Base-by-base conservation (phyloP, 2,888 invertebrate genomes). In the Trichogramma dendrolimi region DNA sequence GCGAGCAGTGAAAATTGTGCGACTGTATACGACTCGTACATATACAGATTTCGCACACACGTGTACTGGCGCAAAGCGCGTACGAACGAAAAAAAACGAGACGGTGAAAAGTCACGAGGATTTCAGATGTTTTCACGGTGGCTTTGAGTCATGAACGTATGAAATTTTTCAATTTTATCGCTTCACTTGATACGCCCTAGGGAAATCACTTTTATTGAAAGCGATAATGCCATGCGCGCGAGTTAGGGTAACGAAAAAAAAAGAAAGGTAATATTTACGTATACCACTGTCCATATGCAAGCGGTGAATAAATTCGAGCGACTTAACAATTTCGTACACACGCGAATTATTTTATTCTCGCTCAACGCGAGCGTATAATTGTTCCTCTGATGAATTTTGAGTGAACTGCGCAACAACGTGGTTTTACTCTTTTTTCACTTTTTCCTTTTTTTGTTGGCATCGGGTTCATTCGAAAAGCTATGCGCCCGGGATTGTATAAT, bases 181-280 rank as follows among this genome's bases (percentile, higher is more conserved):
- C 52, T 49, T 38, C 14, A 43, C 48, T 53, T 53, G 27, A 11
- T 27, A 42, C 14, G 5, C 27, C 52, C 41, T 5, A 2, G 50
- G 55, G 55, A 60, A 51, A 60, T 60, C 44, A 49, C 44, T 57
- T 61, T 61, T 57, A 57, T 57, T 53, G 47, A 52, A 42, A 56
- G 4, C 47, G 57, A 61, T 56, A 52, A 51, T 14, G 27, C 48
- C 6, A 11, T 11, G 1, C 11, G 48, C 11, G 27, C 27, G 27
- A 2, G 27, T 2, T 27, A 27, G 27, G 27, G 27, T 14, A 14
- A 14, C 14, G 14, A 14, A 14, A 14, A 27, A 27, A 27, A 27
- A 27, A 27, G 27, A 27, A 27, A 27, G 27, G 27, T 27, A 27
- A 27, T 27, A 27, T 27, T 27, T 27, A 27, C 27, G 27, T 27